Base-by-base conservation (phyloP, 2,797 vertebrate species). In the Limosa lapponica region DNA sequence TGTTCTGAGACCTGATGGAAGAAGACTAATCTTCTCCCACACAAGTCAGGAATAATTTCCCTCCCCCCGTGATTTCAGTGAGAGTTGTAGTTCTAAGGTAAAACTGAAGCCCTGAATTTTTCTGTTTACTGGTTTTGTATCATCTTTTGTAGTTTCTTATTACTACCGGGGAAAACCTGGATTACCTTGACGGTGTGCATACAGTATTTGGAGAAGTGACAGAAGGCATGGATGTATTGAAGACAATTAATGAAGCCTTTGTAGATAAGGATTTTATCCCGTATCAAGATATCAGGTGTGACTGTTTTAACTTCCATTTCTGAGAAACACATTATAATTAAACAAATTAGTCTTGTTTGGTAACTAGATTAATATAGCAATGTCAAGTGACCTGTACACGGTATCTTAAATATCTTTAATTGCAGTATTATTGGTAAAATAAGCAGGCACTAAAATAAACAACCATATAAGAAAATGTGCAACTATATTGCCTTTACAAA, bases 201-300 rank as follows among this genome's bases (percentile, higher is more conserved):
- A 99, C 99, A 3, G 99, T 99, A 51, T 99, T 99, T 96, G 99
- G 99, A 69, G 99, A 99, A 95, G 99, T 99, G 82, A 98, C 99
- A 9, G 99, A 99, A 97, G 99, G 99, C 87, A 98, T 99, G 98
- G 99, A 99, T 51, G 97, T 99, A 69, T 92, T 99, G 94, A 97
- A 98, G 82, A 99, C 99, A 97, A 99, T 99, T 91, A 99, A 99
- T 9, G 99, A 99, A 97, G 93, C 98, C 28, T 99, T 99, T 93
- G 99, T 99, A 62, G 99, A 99, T 96, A 99, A 99, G 88, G 99
- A 99, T 93, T 99, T 99, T 97, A 97, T 99, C 75, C 99, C 99
- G 0, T 99, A 98, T 97, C 99, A 99, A 95, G 99, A 99, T 94
- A 99, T 99, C 97, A 99, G 99, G 99, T 99, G 16, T 95, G 95